Conservation (phyloP, 1,140 invertebrate genomes). For the Schlechtendalia chinensis region DNA sequence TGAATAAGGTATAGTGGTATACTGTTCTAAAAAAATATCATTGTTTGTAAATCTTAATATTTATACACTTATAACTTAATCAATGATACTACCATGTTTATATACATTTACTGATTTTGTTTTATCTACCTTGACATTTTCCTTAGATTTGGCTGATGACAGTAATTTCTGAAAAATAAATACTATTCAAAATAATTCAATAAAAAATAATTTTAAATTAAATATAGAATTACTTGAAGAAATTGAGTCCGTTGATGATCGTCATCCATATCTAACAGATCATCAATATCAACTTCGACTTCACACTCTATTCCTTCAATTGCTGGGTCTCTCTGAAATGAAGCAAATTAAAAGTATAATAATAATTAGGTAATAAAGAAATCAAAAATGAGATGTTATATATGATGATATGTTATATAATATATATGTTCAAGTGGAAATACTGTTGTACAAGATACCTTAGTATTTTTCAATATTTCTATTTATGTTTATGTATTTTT, state of each 20-base stretch:
- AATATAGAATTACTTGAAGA: slow-evolving; percentile 66
- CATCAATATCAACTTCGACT: slow-evolving; percentile 90
- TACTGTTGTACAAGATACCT: too few species aligned
- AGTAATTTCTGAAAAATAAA: slow-evolving; percentile 36
- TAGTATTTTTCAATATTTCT: too few species aligned
- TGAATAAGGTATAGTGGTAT: too few species aligned
- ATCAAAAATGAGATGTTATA: background rate
- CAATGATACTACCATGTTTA: background rate
- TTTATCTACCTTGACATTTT: slow-evolving; percentile 42
- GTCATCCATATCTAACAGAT: slow-evolving; percentile 87
- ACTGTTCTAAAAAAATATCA: too few species aligned
- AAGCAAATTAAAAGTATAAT: background rate
- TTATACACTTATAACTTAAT: too few species aligned
- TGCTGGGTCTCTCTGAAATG: slow-evolving; percentile 32
- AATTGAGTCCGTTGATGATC: slow-evolving; percentile 79
- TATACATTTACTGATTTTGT: background rate
- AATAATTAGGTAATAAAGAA: too few species aligned
- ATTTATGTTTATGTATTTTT: too few species aligned
- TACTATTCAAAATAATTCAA: background rate
- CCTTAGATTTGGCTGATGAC: slow-evolving; percentile 32
- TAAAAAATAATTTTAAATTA: background rate
- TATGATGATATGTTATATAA: too few species aligned
- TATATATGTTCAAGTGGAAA: too few species aligned
- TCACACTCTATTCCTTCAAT: slow-evolving; percentile 59
- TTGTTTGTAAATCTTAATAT: too few species aligned